phyloP scores from a whole-genome alignment of 2,113 vertebrate species.

The Apteryx owenii region DNA sequence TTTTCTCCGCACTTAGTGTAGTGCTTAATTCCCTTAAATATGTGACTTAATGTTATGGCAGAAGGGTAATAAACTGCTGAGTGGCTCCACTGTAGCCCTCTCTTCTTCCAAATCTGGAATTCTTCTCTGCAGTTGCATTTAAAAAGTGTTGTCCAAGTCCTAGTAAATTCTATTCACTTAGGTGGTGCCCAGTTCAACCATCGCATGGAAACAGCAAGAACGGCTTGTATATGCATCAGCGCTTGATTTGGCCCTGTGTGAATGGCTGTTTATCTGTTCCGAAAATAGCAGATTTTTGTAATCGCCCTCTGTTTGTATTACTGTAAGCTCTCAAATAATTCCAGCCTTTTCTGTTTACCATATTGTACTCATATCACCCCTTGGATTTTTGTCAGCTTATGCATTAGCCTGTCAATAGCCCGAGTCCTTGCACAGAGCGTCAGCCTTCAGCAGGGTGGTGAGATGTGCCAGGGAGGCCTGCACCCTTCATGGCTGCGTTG shows the following conservation, averaged over 20 bases:
- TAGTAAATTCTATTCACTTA: background rate
- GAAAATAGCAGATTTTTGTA: background rate
- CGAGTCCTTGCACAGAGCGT: background rate
- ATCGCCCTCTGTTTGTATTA: accelerated
- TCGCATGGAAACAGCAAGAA: accelerated
- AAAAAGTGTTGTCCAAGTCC: background rate
- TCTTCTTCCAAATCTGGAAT: background rate
- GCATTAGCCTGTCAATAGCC: background rate
- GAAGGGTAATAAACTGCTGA: background rate
- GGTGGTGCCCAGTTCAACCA: accelerated
- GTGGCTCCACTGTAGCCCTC: accelerated
- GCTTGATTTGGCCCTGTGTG: background rate
- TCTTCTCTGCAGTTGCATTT: background rate
- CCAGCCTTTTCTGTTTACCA: background rate
- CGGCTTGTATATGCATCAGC: background rate
- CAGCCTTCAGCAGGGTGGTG: background rate
- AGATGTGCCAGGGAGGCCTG: background rate
- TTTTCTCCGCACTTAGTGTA: background rate
- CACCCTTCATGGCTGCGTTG: too few relatives aligned
- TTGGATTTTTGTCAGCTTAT: background rate
- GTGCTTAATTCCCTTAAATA: background rate
- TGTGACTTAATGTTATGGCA: background rate
- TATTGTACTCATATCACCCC: background rate
- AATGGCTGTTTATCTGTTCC: background rate
- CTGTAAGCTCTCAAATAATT: background rate